Percentiles rank a stretch among this genome's conserved stretches.
phyloP scores from a whole-genome alignment of 2,113 vertebrate species.

The Noturus placidus region DNA sequence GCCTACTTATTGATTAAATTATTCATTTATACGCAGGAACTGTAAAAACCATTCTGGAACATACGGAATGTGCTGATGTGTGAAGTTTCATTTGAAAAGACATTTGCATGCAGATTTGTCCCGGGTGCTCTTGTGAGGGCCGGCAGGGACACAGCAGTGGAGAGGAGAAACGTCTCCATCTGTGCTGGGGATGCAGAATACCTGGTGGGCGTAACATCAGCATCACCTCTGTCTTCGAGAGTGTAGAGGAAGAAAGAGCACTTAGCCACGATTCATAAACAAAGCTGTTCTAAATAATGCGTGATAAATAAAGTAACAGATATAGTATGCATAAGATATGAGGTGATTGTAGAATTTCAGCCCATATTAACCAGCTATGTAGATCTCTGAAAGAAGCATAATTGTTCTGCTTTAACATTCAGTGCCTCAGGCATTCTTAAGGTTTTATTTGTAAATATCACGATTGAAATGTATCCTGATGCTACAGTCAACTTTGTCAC shows the following conservation, averaged over 20 bases:
- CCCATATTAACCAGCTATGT: neutral
- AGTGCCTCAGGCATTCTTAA: neutral
- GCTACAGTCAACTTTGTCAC: neutral
- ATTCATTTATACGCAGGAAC: constrained; percentile 49
- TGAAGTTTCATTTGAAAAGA: constrained; percentile 66
- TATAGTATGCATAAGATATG: neutral
- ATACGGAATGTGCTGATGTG: constrained; percentile 61
- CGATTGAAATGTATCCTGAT: constrained; percentile 8
- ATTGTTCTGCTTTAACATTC: neutral
- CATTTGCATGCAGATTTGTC: constrained; percentile 73
- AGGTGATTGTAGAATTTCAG: neutral
- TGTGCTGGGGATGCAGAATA: constrained; percentile 72
- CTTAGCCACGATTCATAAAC: neutral
- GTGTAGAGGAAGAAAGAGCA: neutral
- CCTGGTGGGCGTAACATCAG: constrained; percentile 68
- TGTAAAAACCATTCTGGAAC: constrained; percentile 24
- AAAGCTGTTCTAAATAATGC: neutral
- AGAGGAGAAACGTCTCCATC: constrained; percentile 73
- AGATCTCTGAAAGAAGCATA: constrained; percentile 1
- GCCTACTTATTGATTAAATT: constrained; percentile 30
- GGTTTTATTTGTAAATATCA: constrained; percentile 25
- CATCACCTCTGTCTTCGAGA: constrained; percentile 54
- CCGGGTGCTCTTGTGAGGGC: constrained; percentile 55
- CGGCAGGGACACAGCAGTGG: constrained; percentile 62
- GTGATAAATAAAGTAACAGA: neutral